Percentiles rank a stretch among this genome's conserved stretches.
These are phyloP conservation scores for Cherax destructor DNA, from an alignment of 1,140 invertebrate species.

Conservation along the genomic window DNA sequence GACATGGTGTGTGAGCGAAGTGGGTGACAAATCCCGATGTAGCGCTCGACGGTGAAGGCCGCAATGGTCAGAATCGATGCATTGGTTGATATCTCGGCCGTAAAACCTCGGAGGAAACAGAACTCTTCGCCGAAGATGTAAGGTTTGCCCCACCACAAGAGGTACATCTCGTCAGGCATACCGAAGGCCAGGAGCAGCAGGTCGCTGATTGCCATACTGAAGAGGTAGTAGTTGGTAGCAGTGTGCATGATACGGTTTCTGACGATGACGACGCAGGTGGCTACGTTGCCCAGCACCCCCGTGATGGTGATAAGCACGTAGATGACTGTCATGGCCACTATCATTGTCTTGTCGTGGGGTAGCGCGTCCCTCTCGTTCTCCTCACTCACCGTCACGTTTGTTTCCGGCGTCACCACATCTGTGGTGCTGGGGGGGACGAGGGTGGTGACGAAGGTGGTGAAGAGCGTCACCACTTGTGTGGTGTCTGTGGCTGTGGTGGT, in stretches of 20 bases:
- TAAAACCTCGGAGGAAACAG: conserved; percentile 88
- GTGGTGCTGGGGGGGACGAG: neutral
- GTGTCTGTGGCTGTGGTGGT: neutral
- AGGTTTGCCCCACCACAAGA: conserved; percentile 91
- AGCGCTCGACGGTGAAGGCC: conserved; percentile 95
- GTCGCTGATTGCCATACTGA: conserved; percentile 82
- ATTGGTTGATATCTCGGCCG: conserved; percentile 93
- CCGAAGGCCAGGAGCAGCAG: conserved; percentile 79
- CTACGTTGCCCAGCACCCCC: conserved; percentile 79
- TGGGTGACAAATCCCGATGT: conserved; percentile 95
- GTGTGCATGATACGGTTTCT: conserved; percentile 79
- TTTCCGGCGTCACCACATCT: neutral
- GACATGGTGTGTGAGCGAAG: conserved; percentile 87
- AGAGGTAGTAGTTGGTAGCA: conserved; percentile 91
- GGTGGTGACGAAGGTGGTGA: neutral
- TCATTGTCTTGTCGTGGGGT: conserved; percentile 40
- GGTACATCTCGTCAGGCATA: conserved; percentile 89
- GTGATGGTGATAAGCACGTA: conserved; percentile 76
- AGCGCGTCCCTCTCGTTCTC: neutral
- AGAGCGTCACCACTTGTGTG: neutral
- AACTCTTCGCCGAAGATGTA: conserved; percentile 91
- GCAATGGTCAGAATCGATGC: conserved; percentile 95
- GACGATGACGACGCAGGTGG: conserved; percentile 80
- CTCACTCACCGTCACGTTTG: neutral
- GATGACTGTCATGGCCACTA: conserved; percentile 72